phyloP scores from a whole-genome alignment of 2,888 invertebrate species.

The Syritta pipiens region DNA sequence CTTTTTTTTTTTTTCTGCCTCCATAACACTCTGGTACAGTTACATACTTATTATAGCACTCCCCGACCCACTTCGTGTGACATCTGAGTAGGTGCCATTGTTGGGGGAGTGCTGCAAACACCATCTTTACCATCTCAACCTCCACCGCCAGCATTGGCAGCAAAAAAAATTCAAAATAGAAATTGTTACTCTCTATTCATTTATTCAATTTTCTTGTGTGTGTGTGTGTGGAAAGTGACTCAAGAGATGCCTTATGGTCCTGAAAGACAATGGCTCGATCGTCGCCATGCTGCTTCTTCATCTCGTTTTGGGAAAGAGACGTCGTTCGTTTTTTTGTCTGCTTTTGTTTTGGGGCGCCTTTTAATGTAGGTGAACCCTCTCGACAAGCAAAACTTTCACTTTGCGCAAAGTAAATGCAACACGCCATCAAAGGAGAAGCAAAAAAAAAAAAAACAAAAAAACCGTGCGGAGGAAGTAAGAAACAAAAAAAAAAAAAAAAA shows the following conservation, averaged over 20 bases:
- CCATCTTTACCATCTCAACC: constrained; percentile 9
- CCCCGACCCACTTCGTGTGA: constrained; percentile 59
- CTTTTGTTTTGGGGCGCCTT: not conserved
- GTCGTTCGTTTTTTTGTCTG: not conserved
- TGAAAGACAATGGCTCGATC: too few species aligned
- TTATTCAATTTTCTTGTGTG: constrained; percentile 27
- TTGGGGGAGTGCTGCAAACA: too few species aligned
- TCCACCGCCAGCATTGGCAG: constrained; percentile 9
- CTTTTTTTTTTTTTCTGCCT: constrained; percentile 18
- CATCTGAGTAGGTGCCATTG: constrained; percentile 64
- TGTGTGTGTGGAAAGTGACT: constrained; percentile 40
- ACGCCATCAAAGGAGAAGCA: constrained; percentile 4
- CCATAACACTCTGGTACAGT: constrained; percentile 45
- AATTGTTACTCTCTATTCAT: constrained; percentile 56
- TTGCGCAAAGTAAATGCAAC: constrained; percentile 38
- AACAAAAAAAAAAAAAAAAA: constrained; percentile 4
- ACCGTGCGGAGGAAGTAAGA: constrained; percentile 20
- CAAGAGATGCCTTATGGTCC: constrained; percentile 33
- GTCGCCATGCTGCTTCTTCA: not conserved
- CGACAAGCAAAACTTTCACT: constrained; percentile 50
- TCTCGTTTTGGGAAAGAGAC: not conserved
- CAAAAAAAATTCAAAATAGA: too few species aligned
- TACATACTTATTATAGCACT: constrained; percentile 48
- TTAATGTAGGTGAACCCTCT: constrained; percentile 28
- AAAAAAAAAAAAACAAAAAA: constrained; percentile 1